phyloP scores from a whole-genome alignment of 2,797 vertebrate genomes.

The Psittacula derbiana region DNA sequence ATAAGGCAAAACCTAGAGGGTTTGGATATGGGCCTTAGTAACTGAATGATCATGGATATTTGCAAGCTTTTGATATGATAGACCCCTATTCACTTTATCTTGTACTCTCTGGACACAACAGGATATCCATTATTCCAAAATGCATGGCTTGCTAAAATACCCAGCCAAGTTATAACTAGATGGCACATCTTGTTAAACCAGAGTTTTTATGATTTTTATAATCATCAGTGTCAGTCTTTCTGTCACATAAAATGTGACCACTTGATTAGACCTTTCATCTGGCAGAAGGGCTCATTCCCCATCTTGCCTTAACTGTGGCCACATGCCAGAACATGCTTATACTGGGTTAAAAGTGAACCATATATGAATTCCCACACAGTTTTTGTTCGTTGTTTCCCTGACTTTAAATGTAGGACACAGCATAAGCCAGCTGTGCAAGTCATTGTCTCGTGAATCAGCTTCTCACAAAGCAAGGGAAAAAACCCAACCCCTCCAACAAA shows the following conservation, averaged over 20 bases:
- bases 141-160: neutral
- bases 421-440: constrained; percentile 38
- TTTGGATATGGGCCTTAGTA: neutral
- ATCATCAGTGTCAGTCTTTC: neutral
- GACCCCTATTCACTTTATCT: neutral
- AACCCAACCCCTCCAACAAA: neutral
- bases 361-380: neutral
- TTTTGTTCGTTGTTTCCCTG: neutral
- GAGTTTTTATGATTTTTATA: neutral
- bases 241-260: neutral
- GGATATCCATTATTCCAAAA: neutral
- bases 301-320: neutral
- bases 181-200: neutral
- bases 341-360: neutral
- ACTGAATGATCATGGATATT: neutral
- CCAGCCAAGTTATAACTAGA: neutral
- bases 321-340: neutral
- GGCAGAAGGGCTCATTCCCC: neutral
- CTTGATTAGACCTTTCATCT: neutral
- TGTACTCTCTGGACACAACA: neutral
- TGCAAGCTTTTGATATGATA: neutral
- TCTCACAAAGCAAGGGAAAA: neutral
- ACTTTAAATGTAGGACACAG: constrained; percentile 34
- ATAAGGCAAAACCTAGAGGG: neutral
- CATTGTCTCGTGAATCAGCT: constrained; percentile 44